Evolutionary conservation across 2,797 vertebrate genomes (phyloP).

Genomic region (Trichosurus vulpecula): DNA sequence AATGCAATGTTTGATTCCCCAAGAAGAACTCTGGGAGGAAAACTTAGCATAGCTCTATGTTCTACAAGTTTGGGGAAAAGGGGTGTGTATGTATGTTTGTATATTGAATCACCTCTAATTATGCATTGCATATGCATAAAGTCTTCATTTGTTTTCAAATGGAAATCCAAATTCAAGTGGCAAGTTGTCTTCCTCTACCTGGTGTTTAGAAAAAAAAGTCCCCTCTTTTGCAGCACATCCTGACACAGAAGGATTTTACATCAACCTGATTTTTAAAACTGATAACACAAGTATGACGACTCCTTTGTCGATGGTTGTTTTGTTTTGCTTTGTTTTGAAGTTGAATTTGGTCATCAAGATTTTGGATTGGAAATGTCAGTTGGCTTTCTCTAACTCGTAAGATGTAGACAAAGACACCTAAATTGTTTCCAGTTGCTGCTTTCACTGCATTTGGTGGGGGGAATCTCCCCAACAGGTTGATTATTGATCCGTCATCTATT

Average conservation of each 20-base stretch:
- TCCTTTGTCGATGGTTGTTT: background rate
- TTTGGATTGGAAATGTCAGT: conserved; percentile 19
- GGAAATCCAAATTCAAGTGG: conserved; percentile 42
- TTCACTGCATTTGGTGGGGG: background rate
- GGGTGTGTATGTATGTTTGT: background rate
- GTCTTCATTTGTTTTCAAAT: conserved; percentile 40
- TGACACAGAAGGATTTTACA: conserved; percentile 44
- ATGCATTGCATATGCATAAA: conserved; percentile 56
- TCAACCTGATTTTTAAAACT: conserved; percentile 40
- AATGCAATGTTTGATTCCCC: conserved; percentile 50
- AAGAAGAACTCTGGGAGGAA: conserved; percentile 51
- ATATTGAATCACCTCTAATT: conserved; percentile 6
- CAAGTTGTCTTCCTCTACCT: conserved; percentile 26
- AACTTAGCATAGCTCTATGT: background rate
- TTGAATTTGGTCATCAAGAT: conserved; percentile 43
- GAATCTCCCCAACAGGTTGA: background rate
- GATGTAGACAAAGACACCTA: conserved; percentile 6
- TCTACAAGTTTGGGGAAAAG: background rate
- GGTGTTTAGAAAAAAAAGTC: conserved; percentile 24
- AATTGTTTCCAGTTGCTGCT: conserved; percentile 34
- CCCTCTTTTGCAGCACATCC: background rate
- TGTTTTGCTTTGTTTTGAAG: conserved; percentile 10
- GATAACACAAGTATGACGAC: background rate
- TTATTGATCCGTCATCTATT: conserved; percentile 33
- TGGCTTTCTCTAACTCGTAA: conserved; percentile 23